A percentile compares a stretch with the other conserved stretches of the same genome.
Conservation (phyloP, 37 sponge, comb jelly and placozoan genomes). For the Dysidea cf. avara region DNA sequence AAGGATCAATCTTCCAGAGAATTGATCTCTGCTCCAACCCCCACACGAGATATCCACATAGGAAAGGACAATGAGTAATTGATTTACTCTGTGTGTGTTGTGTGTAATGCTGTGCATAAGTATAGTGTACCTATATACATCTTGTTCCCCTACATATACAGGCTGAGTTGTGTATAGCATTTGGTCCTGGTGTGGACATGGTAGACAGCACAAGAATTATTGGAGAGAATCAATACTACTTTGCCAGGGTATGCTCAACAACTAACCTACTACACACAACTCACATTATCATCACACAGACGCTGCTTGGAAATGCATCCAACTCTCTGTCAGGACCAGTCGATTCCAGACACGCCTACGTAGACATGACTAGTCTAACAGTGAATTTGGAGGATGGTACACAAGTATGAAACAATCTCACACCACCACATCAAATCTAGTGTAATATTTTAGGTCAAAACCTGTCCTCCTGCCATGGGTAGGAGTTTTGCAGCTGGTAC, state of each 20-base stretch:
- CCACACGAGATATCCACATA: no score
- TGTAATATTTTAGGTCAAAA: conserved; percentile 49
- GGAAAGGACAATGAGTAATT: no score
- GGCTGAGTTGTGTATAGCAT: conserved; percentile 66
- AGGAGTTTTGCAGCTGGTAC: conserved; percentile 92
- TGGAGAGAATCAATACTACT: conserved; percentile 65
- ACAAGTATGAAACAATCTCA: conserved; percentile 38
- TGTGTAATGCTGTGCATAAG: no score
- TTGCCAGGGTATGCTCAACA: conserved; percentile 41
- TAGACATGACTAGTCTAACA: conserved; percentile 69
- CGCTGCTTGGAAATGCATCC: conserved; percentile 61
- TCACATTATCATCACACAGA: conserved; percentile 22
- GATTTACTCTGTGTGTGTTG: no score
- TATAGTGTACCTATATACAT: no score
- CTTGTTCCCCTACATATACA: conserved; percentile 9
- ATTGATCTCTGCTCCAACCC: no score
- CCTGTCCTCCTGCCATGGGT: conserved; percentile 94
- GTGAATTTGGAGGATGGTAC: conserved; percentile 62
- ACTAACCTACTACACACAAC: neutral
- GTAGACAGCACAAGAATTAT: conserved; percentile 89
- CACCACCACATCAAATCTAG: neutral
- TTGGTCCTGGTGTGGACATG: conserved; percentile 90
- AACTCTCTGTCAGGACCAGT: conserved; percentile 65
- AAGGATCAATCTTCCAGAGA: no score
- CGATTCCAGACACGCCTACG: conserved; percentile 56